Evolutionary conservation across 2,888 invertebrate species (phyloP), one percentile per base, ranked within the genome.

Genomic region (Ophioninae sp.): DNA sequence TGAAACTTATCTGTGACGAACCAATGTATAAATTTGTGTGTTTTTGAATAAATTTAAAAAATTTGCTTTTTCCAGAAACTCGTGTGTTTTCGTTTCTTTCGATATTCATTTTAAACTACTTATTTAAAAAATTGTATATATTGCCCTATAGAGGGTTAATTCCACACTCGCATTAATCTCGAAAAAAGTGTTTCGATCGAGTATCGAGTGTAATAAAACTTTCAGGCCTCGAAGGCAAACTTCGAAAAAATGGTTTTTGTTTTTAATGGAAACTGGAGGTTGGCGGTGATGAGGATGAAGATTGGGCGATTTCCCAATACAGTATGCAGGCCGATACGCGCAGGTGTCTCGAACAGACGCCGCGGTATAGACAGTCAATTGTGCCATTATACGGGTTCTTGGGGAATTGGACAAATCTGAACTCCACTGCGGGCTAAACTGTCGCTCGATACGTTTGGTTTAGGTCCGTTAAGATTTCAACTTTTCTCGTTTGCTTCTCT

Each of bases 331-430:
- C 17, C 17, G 17, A 51, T 17, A 51, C 17, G 51, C 13, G 17
- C 17, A 51, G 51, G 51, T 37, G 41, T 72, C 37, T 58, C 37
- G 23, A 63, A 63, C 17, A 13, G 23, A 23, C 9, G 39, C 2
- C n/a, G 61, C 41, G 59, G 30, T 63, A 63, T 17, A 41, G 58
- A 3, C 20, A 22, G 8, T 2, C 20, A 59, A 20, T 59, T 59
- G 59, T 61, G 41, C 22, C 23, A 71, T 72, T 72, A 79, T 64
- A 64, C 51, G 71, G 71, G 64, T 58, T 65, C 64, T 79, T 64
- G 23, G 63, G 69, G 59, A 78, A 79, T 79, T 44, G 56, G 72
- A 44, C 7, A 63, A 77, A 68, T n/a, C 22, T 37, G 37, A 39
- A 72, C 63, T 39, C 44, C n/a, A 23, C 58, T 51, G 9, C 6